A percentile compares a stretch with the other conserved stretches of the same genome.
phyloP scores from a whole-genome alignment of 1,140 invertebrate species.

The Arion vulgaris region DNA sequence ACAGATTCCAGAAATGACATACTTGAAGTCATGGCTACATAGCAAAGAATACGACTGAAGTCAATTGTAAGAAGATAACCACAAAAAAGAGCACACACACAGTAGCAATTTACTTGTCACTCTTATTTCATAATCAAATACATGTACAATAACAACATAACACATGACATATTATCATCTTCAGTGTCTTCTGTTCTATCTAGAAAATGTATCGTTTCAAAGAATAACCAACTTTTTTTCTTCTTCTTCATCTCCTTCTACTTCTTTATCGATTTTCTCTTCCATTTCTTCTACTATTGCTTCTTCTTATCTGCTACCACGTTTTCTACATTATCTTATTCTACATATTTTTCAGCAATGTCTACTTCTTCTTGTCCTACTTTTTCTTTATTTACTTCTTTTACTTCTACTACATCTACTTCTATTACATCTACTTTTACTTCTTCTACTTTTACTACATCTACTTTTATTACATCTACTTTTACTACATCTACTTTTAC shows the following conservation, averaged over 20 bases:
- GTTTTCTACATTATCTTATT: slow-evolving; percentile 26
- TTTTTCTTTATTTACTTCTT: background rate
- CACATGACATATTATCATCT: too few relatives aligned
- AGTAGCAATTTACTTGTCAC: too few relatives aligned
- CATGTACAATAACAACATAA: too few relatives aligned
- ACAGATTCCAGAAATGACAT: too few relatives aligned
- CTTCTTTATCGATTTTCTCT: background rate
- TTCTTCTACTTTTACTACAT: background rate
- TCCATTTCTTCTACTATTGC: slow-evolving; percentile 10
- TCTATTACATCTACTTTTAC: background rate
- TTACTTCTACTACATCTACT: background rate
- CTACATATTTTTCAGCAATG: background rate
- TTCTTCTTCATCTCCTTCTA: background rate
- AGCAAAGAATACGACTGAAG: too few relatives aligned
- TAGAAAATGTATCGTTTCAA: too few relatives aligned
- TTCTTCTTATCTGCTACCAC: slow-evolving; percentile 37
- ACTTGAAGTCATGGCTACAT: too few relatives aligned
- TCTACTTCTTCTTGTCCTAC: background rate
- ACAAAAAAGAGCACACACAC: too few relatives aligned
- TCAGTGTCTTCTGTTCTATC: too few relatives aligned
- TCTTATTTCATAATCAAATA: too few relatives aligned
- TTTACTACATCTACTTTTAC: slow-evolving; percentile 6
- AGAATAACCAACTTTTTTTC: background rate
- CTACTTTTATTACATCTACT: slow-evolving; percentile 5
- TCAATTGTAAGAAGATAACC: too few relatives aligned